Percentiles rank a stretch among this genome's conserved stretches.
phyloP scores from a whole-genome alignment of 2,797 vertebrate genomes.

The Podargus strigoides region DNA sequence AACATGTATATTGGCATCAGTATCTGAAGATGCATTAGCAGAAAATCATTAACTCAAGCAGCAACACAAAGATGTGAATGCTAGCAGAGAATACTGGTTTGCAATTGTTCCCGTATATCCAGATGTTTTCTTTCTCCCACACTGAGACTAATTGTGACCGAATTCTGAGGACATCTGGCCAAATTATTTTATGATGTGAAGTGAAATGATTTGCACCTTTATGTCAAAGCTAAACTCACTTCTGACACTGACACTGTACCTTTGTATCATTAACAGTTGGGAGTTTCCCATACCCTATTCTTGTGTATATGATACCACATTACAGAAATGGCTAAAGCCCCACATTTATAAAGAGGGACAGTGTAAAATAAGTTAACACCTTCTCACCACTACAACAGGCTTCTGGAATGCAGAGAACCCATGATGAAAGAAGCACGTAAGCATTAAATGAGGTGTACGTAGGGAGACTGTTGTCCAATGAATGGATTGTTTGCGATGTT shows the following conservation, averaged over 20 bases:
- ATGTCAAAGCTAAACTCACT: not conserved
- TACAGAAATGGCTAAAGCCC: not conserved
- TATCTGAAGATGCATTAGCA: not conserved
- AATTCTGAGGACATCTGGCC: not conserved
- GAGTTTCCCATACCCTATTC: not conserved
- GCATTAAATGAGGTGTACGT: accelerated
- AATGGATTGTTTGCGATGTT: not conserved
- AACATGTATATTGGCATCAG: not conserved
- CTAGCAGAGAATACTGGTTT: not conserved
- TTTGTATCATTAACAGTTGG: not conserved
- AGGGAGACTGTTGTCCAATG: not conserved
- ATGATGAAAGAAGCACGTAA: not conserved
- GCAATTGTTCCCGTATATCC: not conserved
- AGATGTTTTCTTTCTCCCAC: not conserved
- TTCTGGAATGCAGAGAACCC: not conserved
- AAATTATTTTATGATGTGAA: not conserved
- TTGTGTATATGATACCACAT: not conserved
- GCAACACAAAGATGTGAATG: not conserved
- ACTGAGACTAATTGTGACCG: not conserved
- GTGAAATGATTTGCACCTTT: not conserved
- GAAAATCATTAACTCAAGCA: not conserved
- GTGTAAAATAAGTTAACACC: not conserved
- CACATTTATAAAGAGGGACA: not conserved
- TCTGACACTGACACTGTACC: not conserved
- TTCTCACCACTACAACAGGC: not conserved